Conservation (phyloP, 2,113 vertebrate species). For the Dipodomys spectabilis region DNA sequence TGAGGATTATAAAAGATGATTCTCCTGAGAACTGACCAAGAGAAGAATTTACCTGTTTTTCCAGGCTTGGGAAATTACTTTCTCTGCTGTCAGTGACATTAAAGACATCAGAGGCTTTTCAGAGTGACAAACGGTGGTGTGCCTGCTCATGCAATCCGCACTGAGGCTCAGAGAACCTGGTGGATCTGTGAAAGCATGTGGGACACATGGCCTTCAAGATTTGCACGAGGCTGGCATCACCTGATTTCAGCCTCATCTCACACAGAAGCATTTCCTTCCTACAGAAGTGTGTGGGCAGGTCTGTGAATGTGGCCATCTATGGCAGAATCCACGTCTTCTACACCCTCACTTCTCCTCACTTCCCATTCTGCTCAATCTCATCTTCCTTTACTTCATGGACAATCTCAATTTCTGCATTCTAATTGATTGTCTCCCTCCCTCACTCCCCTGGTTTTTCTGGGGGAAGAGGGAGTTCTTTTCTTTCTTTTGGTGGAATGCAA, state of each 20-base stretch:
- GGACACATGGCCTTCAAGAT: not conserved
- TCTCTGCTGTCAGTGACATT: not conserved
- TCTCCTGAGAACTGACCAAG: not conserved
- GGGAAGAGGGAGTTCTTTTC: too few species aligned
- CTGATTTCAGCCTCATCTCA: not conserved
- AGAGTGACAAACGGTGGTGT: not conserved
- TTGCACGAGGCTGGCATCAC: not conserved
- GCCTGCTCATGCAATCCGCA: not conserved
- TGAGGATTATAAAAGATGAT: not conserved
- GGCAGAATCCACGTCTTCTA: too few species aligned
- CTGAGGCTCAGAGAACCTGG: not conserved
- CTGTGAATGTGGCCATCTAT: not conserved
- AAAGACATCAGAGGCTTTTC: not conserved
- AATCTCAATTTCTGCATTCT: not conserved
- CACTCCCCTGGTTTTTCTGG: not conserved
- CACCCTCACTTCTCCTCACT: not conserved
- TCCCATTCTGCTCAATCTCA: not conserved
- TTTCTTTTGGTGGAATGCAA: too few species aligned
- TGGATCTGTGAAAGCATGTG: not conserved
- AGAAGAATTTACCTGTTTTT: not conserved
- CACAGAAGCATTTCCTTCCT: not conserved
- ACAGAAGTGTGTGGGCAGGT: not conserved
- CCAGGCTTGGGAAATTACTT: not conserved
- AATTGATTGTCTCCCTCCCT: not conserved
- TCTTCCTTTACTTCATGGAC: too few species aligned